Conservation (phyloP, 23 tunicate genomes). For the Corella eumyota region DNA sequence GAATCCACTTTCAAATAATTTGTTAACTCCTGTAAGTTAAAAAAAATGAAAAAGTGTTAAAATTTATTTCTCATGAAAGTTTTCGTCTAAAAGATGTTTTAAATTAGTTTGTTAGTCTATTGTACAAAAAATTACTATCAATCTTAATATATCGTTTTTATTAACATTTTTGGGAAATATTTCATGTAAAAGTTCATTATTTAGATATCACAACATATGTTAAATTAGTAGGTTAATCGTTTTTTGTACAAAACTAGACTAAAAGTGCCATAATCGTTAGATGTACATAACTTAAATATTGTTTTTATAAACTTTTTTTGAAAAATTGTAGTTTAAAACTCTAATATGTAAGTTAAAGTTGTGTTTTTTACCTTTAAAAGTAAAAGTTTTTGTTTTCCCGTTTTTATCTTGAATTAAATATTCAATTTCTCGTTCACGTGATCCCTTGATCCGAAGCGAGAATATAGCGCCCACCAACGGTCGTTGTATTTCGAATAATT, state of each 20-base stretch:
- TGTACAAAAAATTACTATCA: too few species aligned
- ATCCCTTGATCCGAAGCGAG: slow-evolving; percentile 13
- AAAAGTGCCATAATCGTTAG: too few species aligned
- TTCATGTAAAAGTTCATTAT: neutral
- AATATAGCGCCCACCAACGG: slow-evolving; percentile 4
- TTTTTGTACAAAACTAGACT: too few species aligned
- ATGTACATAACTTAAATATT: too few species aligned
- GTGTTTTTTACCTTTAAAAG: neutral
- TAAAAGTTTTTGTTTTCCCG: neutral
- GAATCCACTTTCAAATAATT: slow-evolving; percentile 6
- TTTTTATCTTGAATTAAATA: neutral
- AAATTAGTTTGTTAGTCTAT: too few species aligned
- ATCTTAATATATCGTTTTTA: neutral
- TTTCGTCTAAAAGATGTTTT: too few species aligned
- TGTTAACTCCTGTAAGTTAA: neutral
- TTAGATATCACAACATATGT: neutral
- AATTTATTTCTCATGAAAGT: too few species aligned
- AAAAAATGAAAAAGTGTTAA: too few species aligned
- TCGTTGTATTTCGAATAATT: slow-evolving; percentile 4
- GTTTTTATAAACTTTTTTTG: too few species aligned
- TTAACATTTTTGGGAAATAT: neutral
- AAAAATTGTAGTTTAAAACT: too few species aligned
- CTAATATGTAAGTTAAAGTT: too few species aligned
- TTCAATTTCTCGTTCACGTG: neutral
- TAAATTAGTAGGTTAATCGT: too few species aligned